A percentile compares a stretch with the other conserved stretches of the same genome.
These are phyloP conservation scores for Cinara cedri DNA, from an alignment of 2,888 invertebrate species.

Conservation along the genomic window DNA sequence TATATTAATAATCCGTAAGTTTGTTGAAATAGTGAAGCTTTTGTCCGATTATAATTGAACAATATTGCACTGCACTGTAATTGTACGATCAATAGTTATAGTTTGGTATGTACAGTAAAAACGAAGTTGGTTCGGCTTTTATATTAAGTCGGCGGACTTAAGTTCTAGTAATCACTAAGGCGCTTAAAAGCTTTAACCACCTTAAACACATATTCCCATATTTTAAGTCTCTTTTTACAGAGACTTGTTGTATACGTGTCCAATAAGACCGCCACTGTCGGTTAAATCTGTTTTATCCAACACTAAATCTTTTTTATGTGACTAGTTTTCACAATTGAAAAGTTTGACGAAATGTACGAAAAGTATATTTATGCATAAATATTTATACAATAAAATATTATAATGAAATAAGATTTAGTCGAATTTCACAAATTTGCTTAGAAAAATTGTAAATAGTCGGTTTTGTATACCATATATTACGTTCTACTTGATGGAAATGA, in stretches of 20 bases:
- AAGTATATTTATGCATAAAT: background rate
- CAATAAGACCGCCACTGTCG: background rate
- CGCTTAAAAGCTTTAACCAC: conserved; percentile 1
- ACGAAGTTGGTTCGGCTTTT: background rate
- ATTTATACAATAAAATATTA: too few species aligned
- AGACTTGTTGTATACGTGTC: background rate
- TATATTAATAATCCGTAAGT: too few species aligned
- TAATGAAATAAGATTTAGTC: too few species aligned
- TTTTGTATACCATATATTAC: too few species aligned
- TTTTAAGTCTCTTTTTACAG: background rate
- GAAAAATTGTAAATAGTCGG: too few species aligned
- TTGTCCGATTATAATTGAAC: too few species aligned
- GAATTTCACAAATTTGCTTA: too few species aligned
- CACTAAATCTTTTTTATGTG: background rate
- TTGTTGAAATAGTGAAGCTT: too few species aligned
- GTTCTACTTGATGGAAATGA: too few species aligned
- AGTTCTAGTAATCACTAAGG: background rate
- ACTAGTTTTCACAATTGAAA: background rate
- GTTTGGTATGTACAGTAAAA: background rate
- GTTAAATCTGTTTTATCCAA: background rate
- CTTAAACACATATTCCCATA: background rate
- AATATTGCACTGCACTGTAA: too few species aligned
- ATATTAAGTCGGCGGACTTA: background rate
- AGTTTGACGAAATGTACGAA: background rate
- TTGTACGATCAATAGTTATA: background rate